These are phyloP conservation scores for Julus scanicus DNA, from an alignment of 2,888 invertebrate genomes.

Conservation along the genomic window DNA sequence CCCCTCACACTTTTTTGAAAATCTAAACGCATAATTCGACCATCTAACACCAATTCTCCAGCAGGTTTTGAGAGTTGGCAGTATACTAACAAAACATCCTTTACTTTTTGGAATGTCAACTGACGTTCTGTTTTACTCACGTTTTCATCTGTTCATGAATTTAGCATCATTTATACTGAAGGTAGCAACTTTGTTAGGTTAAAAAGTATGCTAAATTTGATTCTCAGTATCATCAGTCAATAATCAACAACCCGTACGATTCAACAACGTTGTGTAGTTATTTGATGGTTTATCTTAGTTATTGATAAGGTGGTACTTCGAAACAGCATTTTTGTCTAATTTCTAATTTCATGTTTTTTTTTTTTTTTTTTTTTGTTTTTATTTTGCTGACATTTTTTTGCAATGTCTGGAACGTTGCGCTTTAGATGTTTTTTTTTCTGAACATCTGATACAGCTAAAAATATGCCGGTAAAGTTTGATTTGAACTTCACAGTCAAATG, in stretches of 20 bases:
- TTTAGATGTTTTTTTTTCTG: not conserved
- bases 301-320: not conserved
- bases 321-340: not conserved
- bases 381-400: not conserved
- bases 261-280: no score
- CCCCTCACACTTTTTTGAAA: not conserved
- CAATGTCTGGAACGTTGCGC: slow-evolving; percentile 22
- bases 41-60: not conserved
- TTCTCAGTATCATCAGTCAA: no score
- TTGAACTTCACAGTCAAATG: no score
- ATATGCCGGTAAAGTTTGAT: no score
- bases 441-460: no score
- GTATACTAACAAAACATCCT: not conserved
- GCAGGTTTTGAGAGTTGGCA: not conserved
- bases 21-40: not conserved
- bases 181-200: no score
- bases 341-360: not conserved
- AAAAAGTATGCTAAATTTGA: no score
- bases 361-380: no score
- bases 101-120: not conserved
- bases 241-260: not conserved
- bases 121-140: not conserved
- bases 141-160: not conserved
- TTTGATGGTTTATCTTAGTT: not conserved
- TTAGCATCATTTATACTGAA: no score